phyloP scores from a whole-genome alignment of 2,113 vertebrate species.

The Kryptolebias marmoratus region DNA sequence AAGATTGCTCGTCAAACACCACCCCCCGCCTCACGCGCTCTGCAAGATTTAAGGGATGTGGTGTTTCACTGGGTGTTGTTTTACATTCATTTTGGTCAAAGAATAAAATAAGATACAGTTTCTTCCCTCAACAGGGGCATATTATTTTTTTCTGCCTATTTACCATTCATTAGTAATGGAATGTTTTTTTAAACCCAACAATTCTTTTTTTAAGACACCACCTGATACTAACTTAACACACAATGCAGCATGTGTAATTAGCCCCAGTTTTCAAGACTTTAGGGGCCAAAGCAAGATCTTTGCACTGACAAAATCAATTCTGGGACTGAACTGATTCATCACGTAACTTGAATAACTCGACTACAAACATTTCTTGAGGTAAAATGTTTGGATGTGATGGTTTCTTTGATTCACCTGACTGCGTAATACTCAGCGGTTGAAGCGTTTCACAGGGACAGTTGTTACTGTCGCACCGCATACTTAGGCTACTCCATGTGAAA shows the following conservation, averaged over 20 bases:
- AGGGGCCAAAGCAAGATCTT: no score
- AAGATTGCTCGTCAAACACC: conserved; percentile 46
- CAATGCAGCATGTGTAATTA: neutral
- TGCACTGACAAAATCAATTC: no score
- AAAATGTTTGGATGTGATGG: no score
- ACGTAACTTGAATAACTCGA: no score
- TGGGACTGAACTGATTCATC: neutral
- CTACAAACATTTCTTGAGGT: no score
- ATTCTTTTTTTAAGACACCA: neutral
- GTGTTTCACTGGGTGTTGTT: conserved; percentile 44
- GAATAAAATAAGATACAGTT: conserved; percentile 12
- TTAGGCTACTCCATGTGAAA: no score
- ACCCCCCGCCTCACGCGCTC: neutral
- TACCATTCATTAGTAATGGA: neutral
- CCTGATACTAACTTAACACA: no score
- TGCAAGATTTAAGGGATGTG: conserved; percentile 36
- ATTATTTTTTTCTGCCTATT: conserved; percentile 13
- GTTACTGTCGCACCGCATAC: no score
- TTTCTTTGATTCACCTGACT: no score
- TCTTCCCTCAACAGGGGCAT: conserved; percentile 4
- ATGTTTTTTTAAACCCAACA: neutral
- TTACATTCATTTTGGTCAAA: conserved; percentile 22
- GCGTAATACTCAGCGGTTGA: no score
- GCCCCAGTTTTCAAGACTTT: no score
- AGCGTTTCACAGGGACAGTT: no score